Conservation (phyloP, 1,140 invertebrate genomes). For the Meloidogyne exigua region DNA sequence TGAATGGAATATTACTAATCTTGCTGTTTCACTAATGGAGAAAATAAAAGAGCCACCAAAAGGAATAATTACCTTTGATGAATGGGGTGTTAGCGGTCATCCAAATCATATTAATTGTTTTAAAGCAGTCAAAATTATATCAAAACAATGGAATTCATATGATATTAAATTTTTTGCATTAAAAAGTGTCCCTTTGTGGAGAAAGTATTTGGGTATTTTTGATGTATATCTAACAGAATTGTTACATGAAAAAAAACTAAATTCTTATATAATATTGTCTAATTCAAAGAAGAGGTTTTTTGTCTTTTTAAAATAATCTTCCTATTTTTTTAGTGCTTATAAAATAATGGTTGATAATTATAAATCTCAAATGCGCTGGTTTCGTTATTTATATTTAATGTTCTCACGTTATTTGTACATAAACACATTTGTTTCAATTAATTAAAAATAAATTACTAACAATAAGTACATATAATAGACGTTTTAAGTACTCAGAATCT, state of each 20-base stretch:
- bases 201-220: slow-evolving; percentile 73
- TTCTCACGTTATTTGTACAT: slow-evolving; percentile 79
- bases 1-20: neutral
- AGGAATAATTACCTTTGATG: slow-evolving; percentile 83
- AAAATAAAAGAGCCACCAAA: slow-evolving; percentile 64
- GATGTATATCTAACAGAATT: slow-evolving; percentile 55
- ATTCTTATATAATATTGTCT: neutral
- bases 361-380: slow-evolving; percentile 86
- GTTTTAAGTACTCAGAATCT: too few species aligned
- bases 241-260: neutral
- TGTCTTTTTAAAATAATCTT: neutral
- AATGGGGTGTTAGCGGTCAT: slow-evolving; percentile 82
- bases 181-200: slow-evolving; percentile 64
- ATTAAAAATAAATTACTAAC: neutral
- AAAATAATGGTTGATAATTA: slow-evolving; percentile 79
- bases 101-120: slow-evolving; percentile 76
- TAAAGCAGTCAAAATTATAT: slow-evolving; percentile 44
- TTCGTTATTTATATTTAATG: slow-evolving; percentile 80
- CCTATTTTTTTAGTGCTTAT: slow-evolving; percentile 22
- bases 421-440: slow-evolving; percentile 18
- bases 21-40: slow-evolving; percentile 66
- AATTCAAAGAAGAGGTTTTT: neutral
- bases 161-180: slow-evolving; percentile 53
- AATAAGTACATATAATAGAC: too few species aligned
- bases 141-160: slow-evolving; percentile 36